Conservation (phyloP, 2,888 invertebrate species). For the Eutolmus rufibarbis region DNA sequence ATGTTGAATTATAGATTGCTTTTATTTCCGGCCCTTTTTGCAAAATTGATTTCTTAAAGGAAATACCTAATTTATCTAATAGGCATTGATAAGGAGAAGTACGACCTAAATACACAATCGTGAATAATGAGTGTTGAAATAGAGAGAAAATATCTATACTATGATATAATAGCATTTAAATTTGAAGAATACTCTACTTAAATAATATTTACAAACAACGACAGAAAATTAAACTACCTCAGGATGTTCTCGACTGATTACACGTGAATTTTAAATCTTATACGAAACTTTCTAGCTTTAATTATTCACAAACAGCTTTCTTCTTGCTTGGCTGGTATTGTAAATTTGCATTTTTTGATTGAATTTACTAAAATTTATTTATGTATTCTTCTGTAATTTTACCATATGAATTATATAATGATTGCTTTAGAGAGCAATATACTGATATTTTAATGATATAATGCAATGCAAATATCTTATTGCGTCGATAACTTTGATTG, state of each 20-base stretch:
- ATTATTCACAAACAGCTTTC: no score
- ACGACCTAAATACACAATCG: not conserved
- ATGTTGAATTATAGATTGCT: not conserved
- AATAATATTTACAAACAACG: not conserved
- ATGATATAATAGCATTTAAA: not conserved
- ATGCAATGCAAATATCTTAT: no score
- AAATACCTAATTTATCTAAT: not conserved
- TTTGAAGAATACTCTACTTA: not conserved
- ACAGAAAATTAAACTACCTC: not conserved
- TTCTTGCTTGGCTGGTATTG: no score
- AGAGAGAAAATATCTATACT: not conserved
- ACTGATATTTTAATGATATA: no score
- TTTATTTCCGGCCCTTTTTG: not conserved
- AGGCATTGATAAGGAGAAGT: not conserved
- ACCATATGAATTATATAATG: no score
- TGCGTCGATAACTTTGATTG: no score
- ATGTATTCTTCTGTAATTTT: no score
- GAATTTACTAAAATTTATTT: no score
- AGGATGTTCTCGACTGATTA: not conserved
- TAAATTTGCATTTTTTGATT: no score
- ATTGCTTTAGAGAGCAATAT: no score
- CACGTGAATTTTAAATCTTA: not conserved
- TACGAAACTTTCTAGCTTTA: not conserved
- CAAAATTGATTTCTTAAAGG: not conserved
- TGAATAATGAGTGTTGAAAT: not conserved